Evolutionary conservation across 1,140 invertebrate species (phyloP), one percentile per base, ranked within the genome.

Genomic region (Atta colombica): DNA sequence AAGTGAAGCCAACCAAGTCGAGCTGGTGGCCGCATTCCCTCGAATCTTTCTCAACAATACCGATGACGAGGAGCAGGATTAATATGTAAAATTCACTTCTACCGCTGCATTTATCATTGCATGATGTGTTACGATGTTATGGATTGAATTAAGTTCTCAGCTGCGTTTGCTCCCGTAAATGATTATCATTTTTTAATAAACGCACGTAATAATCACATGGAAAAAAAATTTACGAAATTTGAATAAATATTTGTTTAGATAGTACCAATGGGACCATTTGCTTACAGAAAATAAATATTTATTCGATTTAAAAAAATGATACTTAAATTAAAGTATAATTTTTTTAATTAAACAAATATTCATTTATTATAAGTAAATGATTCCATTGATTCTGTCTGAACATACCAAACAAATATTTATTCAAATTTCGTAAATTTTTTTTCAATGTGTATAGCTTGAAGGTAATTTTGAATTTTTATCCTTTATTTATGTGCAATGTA

Each of bases 1-100:
- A 92, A 93, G 87, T 65, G 92, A 93, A 92, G 90, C 89, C 90
- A 89, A 85, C 81, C 86, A 93, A 92, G 89, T 91, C 75, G 69
- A 77, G 81, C 84, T 6, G 65, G 88, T 86, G 92, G 84, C 78
- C 88, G 74, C 69, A 75, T 91, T 91, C 82, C 49, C 85, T 89
- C 65, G 89, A 91, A 91, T 89, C 90, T 86, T 88, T 75, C 66
- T 69, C 63, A 89, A 89, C 85, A 89, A 91, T 80, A 86, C 80
- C 10, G 58, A 66, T 45, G 58, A n/a, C 45, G 65, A 85, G 63
- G 49, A 39, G 39, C 78, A 35, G 12, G 39, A 21, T 51, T 61
- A 28, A 25, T 74, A 75, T 84, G 80, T 61, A 84, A 84, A 84
- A 84, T 51, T 84, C 28, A 25, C 80, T 80, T 86, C 77, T 58